These are phyloP conservation scores for Ennomos erosarius DNA, from an alignment of 2,888 invertebrate genomes.

Conservation along the genomic window DNA sequence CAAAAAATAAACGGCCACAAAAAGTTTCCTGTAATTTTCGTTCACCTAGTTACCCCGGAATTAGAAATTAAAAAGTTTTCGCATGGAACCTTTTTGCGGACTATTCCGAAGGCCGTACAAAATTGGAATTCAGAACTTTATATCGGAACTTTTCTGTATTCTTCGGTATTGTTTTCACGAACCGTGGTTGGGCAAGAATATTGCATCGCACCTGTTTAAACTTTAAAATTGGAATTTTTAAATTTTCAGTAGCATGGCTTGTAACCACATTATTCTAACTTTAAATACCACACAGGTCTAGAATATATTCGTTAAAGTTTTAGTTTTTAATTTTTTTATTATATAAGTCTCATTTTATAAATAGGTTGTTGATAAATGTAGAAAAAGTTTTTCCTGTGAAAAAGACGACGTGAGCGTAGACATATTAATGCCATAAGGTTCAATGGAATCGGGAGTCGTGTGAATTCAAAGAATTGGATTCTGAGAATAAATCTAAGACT, in stretches of 20 bases:
- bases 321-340: conserved; percentile 34
- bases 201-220: conserved; percentile 34
- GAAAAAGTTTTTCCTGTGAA: not conserved
- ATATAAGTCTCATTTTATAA: conserved; percentile 21
- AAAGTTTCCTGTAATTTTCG: conserved; percentile 27
- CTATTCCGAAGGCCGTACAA: conserved; percentile 32
- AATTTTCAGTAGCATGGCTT: conserved; percentile 3
- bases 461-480: conserved; percentile 17
- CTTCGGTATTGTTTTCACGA: conserved; percentile 38
- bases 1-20: conserved; percentile 22
- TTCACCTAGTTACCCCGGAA: conserved; percentile 29
- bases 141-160: conserved; percentile 36
- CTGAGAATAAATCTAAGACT: conserved; percentile 17
- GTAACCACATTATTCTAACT: too few species aligned
- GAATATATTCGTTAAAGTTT: not conserved
- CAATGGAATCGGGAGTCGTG: conserved; percentile 20
- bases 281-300: not conserved
- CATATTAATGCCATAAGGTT: conserved; percentile 28
- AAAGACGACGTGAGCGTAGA: conserved; percentile 17
- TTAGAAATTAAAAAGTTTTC: conserved; percentile 35
- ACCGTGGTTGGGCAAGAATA: conserved; percentile 11
- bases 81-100: conserved; percentile 35
- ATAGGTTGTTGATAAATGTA: not conserved
- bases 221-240: conserved; percentile 39
- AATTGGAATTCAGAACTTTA: conserved; percentile 41